Conservation (phyloP, 1,140 invertebrate species). For the Agrypnia vestita region DNA sequence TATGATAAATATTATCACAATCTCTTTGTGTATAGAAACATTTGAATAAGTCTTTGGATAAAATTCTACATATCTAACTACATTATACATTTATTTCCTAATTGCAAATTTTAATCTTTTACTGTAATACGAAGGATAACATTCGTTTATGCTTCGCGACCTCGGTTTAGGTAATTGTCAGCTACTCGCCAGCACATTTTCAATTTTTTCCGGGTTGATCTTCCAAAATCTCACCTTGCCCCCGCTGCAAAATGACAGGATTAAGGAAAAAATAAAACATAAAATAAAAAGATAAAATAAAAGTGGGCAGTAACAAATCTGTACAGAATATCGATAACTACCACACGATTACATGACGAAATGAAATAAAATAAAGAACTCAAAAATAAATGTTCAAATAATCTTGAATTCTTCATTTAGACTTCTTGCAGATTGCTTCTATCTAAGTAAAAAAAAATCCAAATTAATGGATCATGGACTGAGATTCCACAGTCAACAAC, state of each 20-base stretch:
- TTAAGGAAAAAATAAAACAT: slow-evolving; percentile 51
- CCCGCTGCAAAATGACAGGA: slow-evolving; percentile 56
- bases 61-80: slow-evolving; percentile 38
- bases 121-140: slow-evolving; percentile 58
- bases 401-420: no score
- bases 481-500: not conserved
- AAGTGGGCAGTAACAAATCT: slow-evolving; percentile 29
- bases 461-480: no score
- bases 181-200: slow-evolving; percentile 49
- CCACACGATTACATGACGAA: slow-evolving; percentile 13
- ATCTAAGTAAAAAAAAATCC: no score
- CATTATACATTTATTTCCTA: slow-evolving; percentile 51
- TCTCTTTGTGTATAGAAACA: slow-evolving; percentile 45
- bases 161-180: slow-evolving; percentile 58
- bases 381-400: not conserved
- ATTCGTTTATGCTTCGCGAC: slow-evolving; percentile 56
- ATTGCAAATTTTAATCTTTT: slow-evolving; percentile 59
- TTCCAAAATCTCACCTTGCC: slow-evolving; percentile 61
- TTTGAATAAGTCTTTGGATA: slow-evolving; percentile 51
- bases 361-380: slow-evolving; percentile 6
- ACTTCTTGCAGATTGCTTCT: no score
- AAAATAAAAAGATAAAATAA: slow-evolving; percentile 48
- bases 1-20: slow-evolving; percentile 54
- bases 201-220: slow-evolving; percentile 54
- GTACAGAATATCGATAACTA: slow-evolving; percentile 8